phyloP scores from a whole-genome alignment of 2,888 invertebrate species.

The Andrena bicolor region DNA sequence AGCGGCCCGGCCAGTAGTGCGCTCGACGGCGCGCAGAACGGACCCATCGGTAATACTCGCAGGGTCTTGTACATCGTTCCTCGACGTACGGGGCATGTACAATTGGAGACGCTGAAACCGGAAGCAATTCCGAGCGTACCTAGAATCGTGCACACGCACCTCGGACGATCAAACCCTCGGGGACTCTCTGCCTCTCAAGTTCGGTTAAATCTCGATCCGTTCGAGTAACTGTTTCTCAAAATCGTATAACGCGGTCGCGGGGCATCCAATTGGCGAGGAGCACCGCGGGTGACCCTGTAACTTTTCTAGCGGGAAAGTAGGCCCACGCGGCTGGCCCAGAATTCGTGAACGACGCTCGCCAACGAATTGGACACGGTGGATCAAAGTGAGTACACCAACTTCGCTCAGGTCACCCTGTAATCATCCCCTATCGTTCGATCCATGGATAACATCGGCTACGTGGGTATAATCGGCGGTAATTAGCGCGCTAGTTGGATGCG shows the following conservation, averaged over 20 bases:
- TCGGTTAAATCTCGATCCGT: background rate
- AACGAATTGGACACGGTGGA: constrained; percentile 3
- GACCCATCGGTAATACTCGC: constrained; percentile 59
- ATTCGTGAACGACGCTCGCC: background rate
- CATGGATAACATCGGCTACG: no score
- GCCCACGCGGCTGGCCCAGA: constrained; percentile 1
- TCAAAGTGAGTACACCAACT: background rate
- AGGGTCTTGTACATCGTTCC: constrained; percentile 25
- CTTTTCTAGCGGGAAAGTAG: constrained; percentile 4
- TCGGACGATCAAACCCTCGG: constrained; percentile 1
- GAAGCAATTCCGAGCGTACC: constrained; percentile 4
- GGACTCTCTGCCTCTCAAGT: background rate
- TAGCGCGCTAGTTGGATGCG: no score
- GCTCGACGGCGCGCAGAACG: constrained; percentile 76
- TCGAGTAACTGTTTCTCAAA: background rate
- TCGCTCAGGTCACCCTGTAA: background rate
- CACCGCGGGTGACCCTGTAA: background rate
- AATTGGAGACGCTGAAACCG: constrained; percentile 5
- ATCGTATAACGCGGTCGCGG: background rate
- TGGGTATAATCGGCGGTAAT: no score
- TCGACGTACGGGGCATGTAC: background rate
- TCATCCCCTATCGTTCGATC: background rate
- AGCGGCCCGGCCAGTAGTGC: constrained; percentile 73
- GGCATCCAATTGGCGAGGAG: background rate
- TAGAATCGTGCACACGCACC: background rate